A percentile compares a stretch with the other conserved stretches of the same genome.
Evolutionary conservation across 2,113 vertebrate species (phyloP).

Genomic region (Clinocottus analis): DNA sequence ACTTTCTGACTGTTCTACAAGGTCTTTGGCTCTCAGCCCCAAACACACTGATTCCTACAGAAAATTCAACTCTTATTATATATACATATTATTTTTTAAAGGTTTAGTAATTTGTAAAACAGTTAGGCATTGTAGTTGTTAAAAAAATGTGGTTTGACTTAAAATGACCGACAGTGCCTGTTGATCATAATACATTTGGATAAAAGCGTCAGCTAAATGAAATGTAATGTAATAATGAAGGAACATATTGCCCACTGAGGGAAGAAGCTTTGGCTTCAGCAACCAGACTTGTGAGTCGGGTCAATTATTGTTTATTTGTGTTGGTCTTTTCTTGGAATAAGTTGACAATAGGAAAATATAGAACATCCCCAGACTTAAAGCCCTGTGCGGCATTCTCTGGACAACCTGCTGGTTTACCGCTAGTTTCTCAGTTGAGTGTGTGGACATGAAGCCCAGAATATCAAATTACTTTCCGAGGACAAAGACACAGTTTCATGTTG

Average conservation of each 20-base stretch:
- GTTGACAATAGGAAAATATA: neutral
- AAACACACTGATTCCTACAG: neutral
- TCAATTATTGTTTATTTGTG: neutral
- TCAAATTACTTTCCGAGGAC: constrained; percentile 21
- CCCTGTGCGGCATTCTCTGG: neutral
- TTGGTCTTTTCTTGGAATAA: neutral
- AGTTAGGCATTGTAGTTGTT: neutral
- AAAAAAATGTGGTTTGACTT: neutral
- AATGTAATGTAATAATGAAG: neutral
- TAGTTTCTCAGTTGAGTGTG: neutral
- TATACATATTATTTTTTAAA: too few relatives aligned
- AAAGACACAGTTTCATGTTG: neutral
- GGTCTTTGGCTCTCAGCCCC: neutral
- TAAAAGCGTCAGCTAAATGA: too few relatives aligned
- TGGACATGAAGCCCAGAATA: neutral
- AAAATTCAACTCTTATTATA: neutral
- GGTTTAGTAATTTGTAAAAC: neutral
- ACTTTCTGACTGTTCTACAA: neutral
- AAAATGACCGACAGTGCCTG: neutral
- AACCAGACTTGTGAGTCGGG: neutral
- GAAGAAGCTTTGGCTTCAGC: neutral
- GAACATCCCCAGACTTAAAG: neutral
- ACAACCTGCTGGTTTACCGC: neutral
- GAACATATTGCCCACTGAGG: neutral
- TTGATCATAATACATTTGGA: neutral